phyloP scores from a whole-genome alignment of 2,113 vertebrate genomes.

The Motacilla alba region DNA sequence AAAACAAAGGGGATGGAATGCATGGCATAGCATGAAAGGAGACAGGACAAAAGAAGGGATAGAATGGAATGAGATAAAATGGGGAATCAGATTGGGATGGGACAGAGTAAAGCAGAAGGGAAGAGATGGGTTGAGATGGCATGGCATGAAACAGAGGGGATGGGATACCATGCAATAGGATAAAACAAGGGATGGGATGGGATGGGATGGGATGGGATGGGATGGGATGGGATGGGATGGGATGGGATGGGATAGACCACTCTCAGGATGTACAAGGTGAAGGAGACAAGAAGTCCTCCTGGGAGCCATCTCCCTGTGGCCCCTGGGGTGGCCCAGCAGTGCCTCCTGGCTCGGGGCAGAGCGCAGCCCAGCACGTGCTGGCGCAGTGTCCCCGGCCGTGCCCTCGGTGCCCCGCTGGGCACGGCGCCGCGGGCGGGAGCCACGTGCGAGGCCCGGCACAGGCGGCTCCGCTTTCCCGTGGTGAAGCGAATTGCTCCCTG shows the following conservation, averaged over 20 bases:
- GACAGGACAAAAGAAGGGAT: no score
- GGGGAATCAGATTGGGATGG: no score
- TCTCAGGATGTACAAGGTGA: no score
- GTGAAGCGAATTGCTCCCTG: neutral
- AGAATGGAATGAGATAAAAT: neutral
- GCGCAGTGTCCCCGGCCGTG: neutral
- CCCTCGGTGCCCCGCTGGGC: neutral
- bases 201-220: neutral
- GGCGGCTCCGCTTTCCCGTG: neutral
- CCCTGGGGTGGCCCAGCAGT: neutral
- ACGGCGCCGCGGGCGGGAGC: fast-evolving
- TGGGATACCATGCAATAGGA: no score
- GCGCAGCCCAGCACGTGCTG: neutral
- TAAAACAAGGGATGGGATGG: neutral
- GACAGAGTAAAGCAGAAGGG: neutral
- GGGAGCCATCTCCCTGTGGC: neutral
- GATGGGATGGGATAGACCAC: neutral
- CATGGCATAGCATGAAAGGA: no score
- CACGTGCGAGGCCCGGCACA: neutral
- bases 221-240: neutral
- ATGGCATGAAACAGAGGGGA: neutral
- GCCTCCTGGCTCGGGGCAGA: neutral
- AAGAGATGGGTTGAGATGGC: no score
- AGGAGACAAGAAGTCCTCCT: neutral
- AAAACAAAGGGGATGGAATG: no score